These are phyloP conservation scores for Leptoclinus maculatus DNA, from an alignment of 2,797 vertebrate genomes.

Conservation along the genomic window DNA sequence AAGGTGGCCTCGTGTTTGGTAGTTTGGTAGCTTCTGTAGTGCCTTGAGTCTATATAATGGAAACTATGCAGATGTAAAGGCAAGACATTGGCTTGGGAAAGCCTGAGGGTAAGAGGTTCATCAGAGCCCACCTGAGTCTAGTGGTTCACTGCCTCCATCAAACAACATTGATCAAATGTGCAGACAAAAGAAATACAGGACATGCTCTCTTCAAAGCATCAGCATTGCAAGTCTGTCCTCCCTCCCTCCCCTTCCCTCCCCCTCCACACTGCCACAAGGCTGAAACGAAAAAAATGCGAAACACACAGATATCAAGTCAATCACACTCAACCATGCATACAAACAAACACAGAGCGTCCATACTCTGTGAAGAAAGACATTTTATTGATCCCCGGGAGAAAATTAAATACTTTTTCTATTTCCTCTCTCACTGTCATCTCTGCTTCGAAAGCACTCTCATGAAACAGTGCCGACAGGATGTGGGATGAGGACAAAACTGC, in stretches of 20 bases:
- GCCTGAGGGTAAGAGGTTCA: not conserved
- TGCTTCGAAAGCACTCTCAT: not conserved
- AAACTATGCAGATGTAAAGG: not conserved
- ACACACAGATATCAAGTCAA: not conserved
- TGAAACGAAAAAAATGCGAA: not conserved
- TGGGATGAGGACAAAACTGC: not conserved
- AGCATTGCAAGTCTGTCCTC: not conserved
- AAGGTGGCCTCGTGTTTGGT: not conserved
- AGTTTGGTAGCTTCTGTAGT: not conserved
- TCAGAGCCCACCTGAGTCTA: not conserved
- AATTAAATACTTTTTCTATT: not conserved
- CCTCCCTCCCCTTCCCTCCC: not conserved
- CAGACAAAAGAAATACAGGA: not conserved
- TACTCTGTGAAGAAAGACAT: not conserved
- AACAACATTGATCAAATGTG: slow-evolving; percentile 1
- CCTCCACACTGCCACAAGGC: not conserved
- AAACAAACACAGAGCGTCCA: no score
- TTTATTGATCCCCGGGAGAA: not conserved
- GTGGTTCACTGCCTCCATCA: slow-evolving; percentile 11
- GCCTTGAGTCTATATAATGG: not conserved
- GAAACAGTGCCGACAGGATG: not conserved
- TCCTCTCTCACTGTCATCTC: not conserved
- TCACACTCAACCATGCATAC: no score
- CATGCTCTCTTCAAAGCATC: slow-evolving; percentile 1
- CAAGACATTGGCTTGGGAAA: not conserved